Conservation (phyloP, 1,140 invertebrate species). For the Coboldia fuscipes region DNA sequence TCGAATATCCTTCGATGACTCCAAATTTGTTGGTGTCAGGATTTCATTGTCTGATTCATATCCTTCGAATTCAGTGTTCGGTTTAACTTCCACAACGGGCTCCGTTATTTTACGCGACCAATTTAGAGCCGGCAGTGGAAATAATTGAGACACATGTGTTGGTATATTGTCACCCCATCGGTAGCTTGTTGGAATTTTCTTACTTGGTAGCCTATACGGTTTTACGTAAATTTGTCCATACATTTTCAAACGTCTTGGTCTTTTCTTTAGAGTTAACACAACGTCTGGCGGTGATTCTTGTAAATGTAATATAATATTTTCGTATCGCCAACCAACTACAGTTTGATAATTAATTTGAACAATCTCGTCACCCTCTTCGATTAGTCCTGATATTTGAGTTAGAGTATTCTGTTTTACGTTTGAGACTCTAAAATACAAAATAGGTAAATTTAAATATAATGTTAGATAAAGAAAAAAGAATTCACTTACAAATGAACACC, state of each 20-base stretch:
- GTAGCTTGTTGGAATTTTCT: slow-evolving; percentile 39
- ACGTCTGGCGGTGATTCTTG: slow-evolving; percentile 61
- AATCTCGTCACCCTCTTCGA: slow-evolving; percentile 84
- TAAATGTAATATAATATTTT: slow-evolving; percentile 55
- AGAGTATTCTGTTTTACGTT: slow-evolving; percentile 68
- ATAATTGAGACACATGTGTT: slow-evolving; percentile 35
- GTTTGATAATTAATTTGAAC: slow-evolving; percentile 83
- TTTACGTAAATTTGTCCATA: slow-evolving; percentile 66
- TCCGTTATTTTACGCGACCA: slow-evolving; percentile 11
- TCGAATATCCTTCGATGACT: slow-evolving; percentile 18
- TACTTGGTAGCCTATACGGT: slow-evolving; percentile 52
- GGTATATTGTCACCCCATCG: slow-evolving; percentile 44
- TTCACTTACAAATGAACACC: slow-evolving; percentile 45
- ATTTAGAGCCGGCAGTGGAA: slow-evolving; percentile 38
- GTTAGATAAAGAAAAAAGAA: too few relatives aligned
- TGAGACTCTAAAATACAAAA: slow-evolving; percentile 26
- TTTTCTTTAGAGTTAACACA: slow-evolving; percentile 61
- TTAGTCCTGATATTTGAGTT: slow-evolving; percentile 68
- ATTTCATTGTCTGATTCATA: slow-evolving; percentile 13
- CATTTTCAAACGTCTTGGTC: slow-evolving; percentile 61
- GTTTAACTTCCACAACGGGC: slow-evolving; percentile 11
- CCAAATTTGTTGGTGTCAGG: slow-evolving; percentile 15
- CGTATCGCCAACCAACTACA: slow-evolving; percentile 73
- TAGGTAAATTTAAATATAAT: neutral
- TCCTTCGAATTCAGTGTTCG: too few relatives aligned